These are phyloP conservation scores for Hexactinellida sp. DNA, from an alignment of 37 sponge, comb jelly and placozoan genomes.

Conservation along the genomic window DNA sequence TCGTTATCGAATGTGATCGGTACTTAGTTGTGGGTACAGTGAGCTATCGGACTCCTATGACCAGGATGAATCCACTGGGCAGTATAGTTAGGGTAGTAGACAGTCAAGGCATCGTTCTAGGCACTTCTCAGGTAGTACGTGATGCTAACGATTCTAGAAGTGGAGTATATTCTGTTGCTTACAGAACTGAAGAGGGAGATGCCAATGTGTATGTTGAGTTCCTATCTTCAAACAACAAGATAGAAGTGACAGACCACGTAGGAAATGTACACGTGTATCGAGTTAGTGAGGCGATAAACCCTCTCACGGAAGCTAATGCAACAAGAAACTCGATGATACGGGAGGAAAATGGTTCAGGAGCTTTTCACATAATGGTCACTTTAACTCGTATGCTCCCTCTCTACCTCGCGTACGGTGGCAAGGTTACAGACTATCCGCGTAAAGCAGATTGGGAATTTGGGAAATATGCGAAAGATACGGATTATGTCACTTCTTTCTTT, in stretches of 20 bases:
- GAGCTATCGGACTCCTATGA: background rate
- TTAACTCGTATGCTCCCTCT: background rate
- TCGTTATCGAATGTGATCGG: background rate
- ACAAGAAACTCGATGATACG: background rate
- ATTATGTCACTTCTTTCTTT: background rate
- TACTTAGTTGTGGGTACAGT: background rate
- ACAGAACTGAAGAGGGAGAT: background rate
- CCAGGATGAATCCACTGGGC: background rate
- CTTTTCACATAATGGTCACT: background rate
- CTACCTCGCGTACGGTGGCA: background rate
- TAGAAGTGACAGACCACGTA: background rate
- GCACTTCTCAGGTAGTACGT: background rate
- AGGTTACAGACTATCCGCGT: background rate
- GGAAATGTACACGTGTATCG: background rate
- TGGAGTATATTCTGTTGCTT: background rate
- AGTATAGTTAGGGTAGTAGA: slow-evolving; percentile 10
- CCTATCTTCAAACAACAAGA: background rate
- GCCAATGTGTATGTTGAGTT: background rate
- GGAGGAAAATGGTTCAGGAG: background rate
- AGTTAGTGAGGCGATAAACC: background rate
- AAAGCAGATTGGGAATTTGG: background rate
- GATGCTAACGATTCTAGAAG: background rate
- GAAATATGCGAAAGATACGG: background rate
- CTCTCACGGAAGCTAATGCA: background rate
- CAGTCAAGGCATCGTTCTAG: background rate